Evolutionary conservation across 2,888 invertebrate genomes (phyloP), one percentile per base, ranked within the genome.

Genomic region (Lithophane ornitopus): DNA sequence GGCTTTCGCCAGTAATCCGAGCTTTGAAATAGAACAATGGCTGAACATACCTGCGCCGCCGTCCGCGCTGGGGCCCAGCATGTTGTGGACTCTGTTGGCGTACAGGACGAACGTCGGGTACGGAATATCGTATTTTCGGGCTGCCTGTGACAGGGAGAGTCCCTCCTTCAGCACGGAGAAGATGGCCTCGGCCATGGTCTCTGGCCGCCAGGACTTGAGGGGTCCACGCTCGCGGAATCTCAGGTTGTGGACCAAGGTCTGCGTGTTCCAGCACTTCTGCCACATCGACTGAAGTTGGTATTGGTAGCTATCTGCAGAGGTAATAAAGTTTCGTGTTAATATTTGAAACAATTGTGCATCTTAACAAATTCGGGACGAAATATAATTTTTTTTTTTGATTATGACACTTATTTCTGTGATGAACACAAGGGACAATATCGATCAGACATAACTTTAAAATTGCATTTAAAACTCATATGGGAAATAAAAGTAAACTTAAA

Each of bases 251-350:
- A 99, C 98, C 91, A 99, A 97, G 91, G 98, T 98, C 95, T 99
- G 99, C 87, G 98, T 98, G 95, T 98, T 99, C 99, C 99, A 99
- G 95, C 99, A 99, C 94, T 99, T 99, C 95, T 99, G 99, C 99
- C 99, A 99, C 98, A 99, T 98, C 77, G 98, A 98, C 95, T 99
- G 99, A 94, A 99, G 97, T 95, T 99, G 99, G 95, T 99, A 99
- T 95, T 99, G 99, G 97, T 99, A 99, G 97, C 98, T 98, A 97
- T 98, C 98, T 98, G 98, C 97, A 98, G 98, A 93, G 96, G 94
- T 90, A 88, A 94, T 89, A 93, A 91, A 93, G 63, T 67, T 41
- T 28, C 58, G 67, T 89, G 89, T 94, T 89, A 92, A 86, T 87
- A 87, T 65, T 72, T 79, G 19, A 39, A n/a, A 62, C 28, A 22